These are phyloP conservation scores for Neogobius melanostomus DNA, from an alignment of 2,113 vertebrate species.

Conservation along the genomic window DNA sequence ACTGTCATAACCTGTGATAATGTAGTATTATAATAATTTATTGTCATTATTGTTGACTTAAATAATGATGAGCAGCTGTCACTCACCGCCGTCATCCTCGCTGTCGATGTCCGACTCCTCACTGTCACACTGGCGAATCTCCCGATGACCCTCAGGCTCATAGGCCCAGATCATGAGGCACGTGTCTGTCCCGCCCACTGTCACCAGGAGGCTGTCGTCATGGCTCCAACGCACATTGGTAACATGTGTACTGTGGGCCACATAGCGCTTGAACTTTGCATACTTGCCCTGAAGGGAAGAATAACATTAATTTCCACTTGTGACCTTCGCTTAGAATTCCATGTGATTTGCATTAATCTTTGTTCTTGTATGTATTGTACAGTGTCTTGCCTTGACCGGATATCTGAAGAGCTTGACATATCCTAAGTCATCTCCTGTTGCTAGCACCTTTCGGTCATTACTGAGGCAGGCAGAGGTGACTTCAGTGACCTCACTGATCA, in stretches of 20 bases:
- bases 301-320: slow-evolving; percentile 35
- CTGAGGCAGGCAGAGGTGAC: slow-evolving; percentile 91
- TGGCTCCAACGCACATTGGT: slow-evolving; percentile 95
- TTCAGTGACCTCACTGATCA: slow-evolving; percentile 93
- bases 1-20: slow-evolving; percentile 90
- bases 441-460: slow-evolving; percentile 86
- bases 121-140: slow-evolving; percentile 88
- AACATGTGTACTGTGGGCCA: slow-evolving; percentile 95
- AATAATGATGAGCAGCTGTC: not conserved
- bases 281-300: slow-evolving; percentile 85
- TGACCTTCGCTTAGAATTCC: slow-evolving; percentile 41
- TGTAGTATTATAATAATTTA: not conserved
- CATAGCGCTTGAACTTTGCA: slow-evolving; percentile 94
- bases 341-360: slow-evolving; percentile 43
- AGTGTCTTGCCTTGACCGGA: slow-evolving; percentile 87
- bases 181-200: slow-evolving; percentile 89
- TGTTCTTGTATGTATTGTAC: not conserved
- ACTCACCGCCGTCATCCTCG: slow-evolving; percentile 93
- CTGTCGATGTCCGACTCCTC: slow-evolving; percentile 97
- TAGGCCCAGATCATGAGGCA: slow-evolving; percentile 97
- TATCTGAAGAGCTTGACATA: slow-evolving; percentile 97
- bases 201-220: slow-evolving; percentile 90
- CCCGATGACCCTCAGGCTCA: slow-evolving; percentile 84
- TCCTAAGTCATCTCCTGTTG: slow-evolving; percentile 96
- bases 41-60: not conserved